phyloP scores from a whole-genome alignment of 2,113 vertebrate genomes.

The Tursiops truncatus region DNA sequence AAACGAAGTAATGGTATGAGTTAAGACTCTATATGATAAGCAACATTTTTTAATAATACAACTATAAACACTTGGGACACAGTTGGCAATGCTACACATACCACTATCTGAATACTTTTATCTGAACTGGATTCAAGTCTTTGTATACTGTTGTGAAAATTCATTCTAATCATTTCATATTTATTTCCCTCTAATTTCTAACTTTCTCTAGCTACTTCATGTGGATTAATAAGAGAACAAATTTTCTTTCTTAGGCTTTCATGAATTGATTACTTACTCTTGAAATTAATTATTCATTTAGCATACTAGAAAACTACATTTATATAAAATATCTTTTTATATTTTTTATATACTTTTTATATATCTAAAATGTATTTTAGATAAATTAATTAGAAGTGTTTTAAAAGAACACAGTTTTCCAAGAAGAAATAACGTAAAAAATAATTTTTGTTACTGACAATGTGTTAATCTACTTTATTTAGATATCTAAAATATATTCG shows the following conservation, averaged over 20 bases:
- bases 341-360: background rate
- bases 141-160: constrained; percentile 6
- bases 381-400: background rate
- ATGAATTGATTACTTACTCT: background rate
- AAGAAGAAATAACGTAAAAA: constrained; percentile 22
- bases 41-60: background rate
- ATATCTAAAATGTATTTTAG: background rate
- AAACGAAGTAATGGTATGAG: background rate
- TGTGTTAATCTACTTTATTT: constrained; percentile 5
- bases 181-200: background rate
- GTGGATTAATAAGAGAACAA: background rate
- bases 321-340: background rate
- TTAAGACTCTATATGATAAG: background rate
- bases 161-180: background rate
- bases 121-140: constrained; percentile 11
- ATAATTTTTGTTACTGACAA: background rate
- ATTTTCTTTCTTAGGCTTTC: background rate
- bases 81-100: background rate
- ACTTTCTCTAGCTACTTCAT: background rate
- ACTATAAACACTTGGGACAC: background rate
- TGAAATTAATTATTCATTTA: constrained; percentile 32
- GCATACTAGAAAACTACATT: background rate
- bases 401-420: background rate
- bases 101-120: background rate
- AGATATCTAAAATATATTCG: background rate